Base-by-base conservation (phyloP, 2,888 invertebrate species). In the Neocrepidodera transversa region DNA sequence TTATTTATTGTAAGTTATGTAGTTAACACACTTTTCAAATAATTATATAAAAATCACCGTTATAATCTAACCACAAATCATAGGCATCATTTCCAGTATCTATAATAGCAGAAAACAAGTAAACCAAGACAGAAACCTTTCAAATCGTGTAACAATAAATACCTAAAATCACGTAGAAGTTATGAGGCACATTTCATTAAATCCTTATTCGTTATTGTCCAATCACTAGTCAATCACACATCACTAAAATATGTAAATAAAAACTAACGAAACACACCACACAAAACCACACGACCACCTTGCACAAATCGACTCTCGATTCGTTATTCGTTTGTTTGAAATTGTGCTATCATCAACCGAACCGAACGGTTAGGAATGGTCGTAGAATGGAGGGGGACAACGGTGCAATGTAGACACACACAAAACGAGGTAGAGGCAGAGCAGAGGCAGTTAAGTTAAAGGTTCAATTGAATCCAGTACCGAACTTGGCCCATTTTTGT, bases 271-370 rank as follows among this genome's bases (percentile, higher is more conserved):
- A 17, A 38, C 38, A 38, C 38, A 17, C 17, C 38, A 17, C 17
- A 13, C 20, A 47, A 59, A 42, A 38, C 57, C n/a, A n/a, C 26
- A 43, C 62, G 56, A 65, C 64, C 64, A 65, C 64, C 64, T 65
- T 65, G 60, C 60, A 62, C 58, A 20, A 36, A 14, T 11, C 35
- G n/a, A 45, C n/a, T 53, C n/a, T n/a, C n/a, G n/a, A n/a, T n/a
- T 45, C 45, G 43, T 54, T 45, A 53, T 55, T 58, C 56, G 56
- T 62, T 60, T 54, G 60, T 60, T 62, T 64, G 60, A 62, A 64
- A 62, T 64, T 64, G 58, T 60, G 60, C 61, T 64, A 61, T 64
- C 64, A 61, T 47, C 49, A 47, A 36, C 47, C 26, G 28, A 16
- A 23, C 17, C 57, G 42, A 58, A 36, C 45, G 51, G 35, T 51